Base-by-base conservation (phyloP, 1,140 invertebrate species). In the Drosophila seguyi region DNA sequence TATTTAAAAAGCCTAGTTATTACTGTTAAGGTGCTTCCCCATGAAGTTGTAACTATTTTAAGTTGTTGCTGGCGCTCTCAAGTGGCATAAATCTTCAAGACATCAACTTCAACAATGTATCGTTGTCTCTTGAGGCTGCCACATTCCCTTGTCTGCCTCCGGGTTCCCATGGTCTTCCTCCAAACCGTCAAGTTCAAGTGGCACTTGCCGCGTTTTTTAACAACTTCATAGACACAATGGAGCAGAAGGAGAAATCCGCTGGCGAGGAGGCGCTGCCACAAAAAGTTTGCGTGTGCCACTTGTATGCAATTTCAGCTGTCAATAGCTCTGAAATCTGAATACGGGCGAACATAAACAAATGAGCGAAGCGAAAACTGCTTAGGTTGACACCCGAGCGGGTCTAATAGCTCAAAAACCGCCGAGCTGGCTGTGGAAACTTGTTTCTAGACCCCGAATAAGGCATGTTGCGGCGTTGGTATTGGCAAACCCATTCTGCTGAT, bases 121-220 rank as follows among this genome's bases (percentile, higher is more conserved):
- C 29, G 71, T 45, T 47, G 77, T 80, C 61, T 72, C 74, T 81
- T 39, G 72, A 81, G 79, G 44, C 75, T 72, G 72, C 38, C 67
- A 73, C 69, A 60, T 22, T 38, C 53, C 52, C 81, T 65, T 52
- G 67, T 52, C 41, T 27, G 38, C 38, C 57, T 10, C 41, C 22
- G 29, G 29, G 8, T 31, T 3, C 29, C 2, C 31, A 11, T 34
- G 42, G 47, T 42, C 48, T 58, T 67, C 48, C 65, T 59, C 56
- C n/a, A 53, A 69, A 63, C 44, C 63, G 79, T 77, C 79, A 80
- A 74, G 75, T 79, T 88, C 68, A 71, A 88, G 84, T 75, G 84
- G 76, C 85, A 79, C 85, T 90, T 84, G 85, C 83, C 85, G 85
- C 73, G 45, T 77, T 75, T 84, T 88, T 88, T 84, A 88, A 88